These are phyloP conservation scores for Antennarius maculatus DNA, from an alignment of 2,797 vertebrate species.

Conservation along the genomic window DNA sequence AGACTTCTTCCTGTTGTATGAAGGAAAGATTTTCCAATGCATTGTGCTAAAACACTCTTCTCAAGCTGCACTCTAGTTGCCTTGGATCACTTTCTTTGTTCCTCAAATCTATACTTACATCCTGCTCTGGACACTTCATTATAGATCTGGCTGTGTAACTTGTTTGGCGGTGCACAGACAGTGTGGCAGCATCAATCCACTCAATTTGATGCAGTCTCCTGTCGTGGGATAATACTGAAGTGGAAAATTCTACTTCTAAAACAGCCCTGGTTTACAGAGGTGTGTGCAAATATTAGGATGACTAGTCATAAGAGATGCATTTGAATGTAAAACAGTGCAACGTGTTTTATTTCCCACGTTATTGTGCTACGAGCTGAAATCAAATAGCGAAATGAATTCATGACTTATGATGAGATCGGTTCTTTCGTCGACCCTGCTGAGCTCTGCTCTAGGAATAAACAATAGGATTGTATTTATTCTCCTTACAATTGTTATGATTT, in stretches of 20 bases:
- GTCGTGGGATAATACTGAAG: constrained; percentile 8
- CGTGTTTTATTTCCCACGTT: too few species aligned
- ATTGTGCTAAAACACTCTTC: background rate
- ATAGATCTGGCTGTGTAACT: constrained; percentile 32
- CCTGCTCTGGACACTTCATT: constrained; percentile 26
- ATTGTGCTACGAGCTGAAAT: too few species aligned
- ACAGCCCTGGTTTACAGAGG: background rate
- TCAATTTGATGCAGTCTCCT: constrained; percentile 14
- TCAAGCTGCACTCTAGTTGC: background rate
- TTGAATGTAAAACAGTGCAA: background rate
- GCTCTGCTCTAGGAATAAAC: too few species aligned
- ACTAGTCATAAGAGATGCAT: background rate
- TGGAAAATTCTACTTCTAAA: constrained; percentile 2
- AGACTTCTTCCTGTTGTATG: background rate
- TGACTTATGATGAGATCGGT: too few species aligned
- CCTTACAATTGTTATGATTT: too few species aligned
- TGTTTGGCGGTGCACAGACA: constrained; percentile 10
- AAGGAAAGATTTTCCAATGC: background rate
- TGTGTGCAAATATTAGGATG: constrained; percentile 10
- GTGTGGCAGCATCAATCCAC: constrained; percentile 9
- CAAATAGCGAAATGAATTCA: too few species aligned
- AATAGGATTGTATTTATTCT: too few species aligned
- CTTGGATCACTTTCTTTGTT: constrained; percentile 25
- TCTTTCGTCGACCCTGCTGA: too few species aligned
- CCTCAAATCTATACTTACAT: constrained; percentile 35